Evolutionary conservation across 2,888 invertebrate species (phyloP), one percentile per base, ranked within the genome.

Genomic region (Drosophila yooni): DNA sequence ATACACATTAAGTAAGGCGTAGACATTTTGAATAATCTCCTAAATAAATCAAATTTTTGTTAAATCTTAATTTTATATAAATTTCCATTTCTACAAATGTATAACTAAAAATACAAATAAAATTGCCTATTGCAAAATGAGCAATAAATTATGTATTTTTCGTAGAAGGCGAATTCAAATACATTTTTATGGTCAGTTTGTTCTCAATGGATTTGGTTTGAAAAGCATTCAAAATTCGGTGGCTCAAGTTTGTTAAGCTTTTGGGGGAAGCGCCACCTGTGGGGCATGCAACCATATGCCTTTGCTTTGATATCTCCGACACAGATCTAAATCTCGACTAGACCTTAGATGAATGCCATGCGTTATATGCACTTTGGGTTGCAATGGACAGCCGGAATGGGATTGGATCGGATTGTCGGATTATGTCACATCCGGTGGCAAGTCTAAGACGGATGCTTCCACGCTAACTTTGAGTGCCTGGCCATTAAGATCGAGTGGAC

Each of bases 381-480:
- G 71, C 65, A 36, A 25, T 58, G 64, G 60, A 53, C 70, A 36
- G 56, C 21, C 38, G 48, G 25, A 51, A 56, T 51, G 50, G 29
- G 53, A 34, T 54, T 36, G 43, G 48, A 33, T 53, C 29, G 53
- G 33, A 25, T 53, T 38, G 56, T 38, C 53, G 87, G 77, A 87
- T 87, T 87, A 87, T 89, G 87, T 87, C 87, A 87, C 89, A 87
- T 87, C 87, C 87, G 87, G 74, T 79, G 64, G 54, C 75, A 56
- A 36, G 62, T 67, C 61, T 61, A 48, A 63, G 65, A 54, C 65
- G 77, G 67, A 65, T 68, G 81, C 67, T 60, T 52, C 74, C 51
- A 53, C 52, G 46, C 60, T 48, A 31, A 34, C 34, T 50, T 18
- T 74, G 57, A 70, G 80, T 82, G 84, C 70, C 76, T 75, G 59